A percentile compares a stretch with the other conserved stretches of the same genome.
Evolutionary conservation across 2,797 vertebrate genomes (phyloP).

Genomic region (Salmo trutta): DNA sequence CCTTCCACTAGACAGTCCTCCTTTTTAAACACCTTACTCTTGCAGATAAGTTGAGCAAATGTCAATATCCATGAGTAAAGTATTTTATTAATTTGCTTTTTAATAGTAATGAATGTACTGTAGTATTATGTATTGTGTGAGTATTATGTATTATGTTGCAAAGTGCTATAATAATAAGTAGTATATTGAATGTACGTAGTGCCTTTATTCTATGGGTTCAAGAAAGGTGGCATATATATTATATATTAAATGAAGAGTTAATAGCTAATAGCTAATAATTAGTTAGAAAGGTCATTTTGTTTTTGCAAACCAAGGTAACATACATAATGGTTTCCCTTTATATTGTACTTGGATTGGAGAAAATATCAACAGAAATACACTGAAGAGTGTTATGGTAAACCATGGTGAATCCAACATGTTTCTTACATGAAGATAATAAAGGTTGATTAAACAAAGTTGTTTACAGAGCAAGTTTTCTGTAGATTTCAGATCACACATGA

Average conservation of each 20-base stretch:
- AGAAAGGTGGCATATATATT: not conserved
- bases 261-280: not conserved
- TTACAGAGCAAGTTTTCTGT: conserved; percentile 19
- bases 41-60: not conserved
- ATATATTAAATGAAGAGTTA: not conserved
- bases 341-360: conserved; percentile 3
- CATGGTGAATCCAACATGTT: conserved; percentile 6
- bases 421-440: conserved; percentile 5
- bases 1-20: not conserved
- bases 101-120: not conserved
- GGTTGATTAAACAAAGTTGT: not conserved
- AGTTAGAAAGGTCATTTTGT: not conserved
- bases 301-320: conserved; percentile 27
- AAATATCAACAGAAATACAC: conserved; percentile 21
- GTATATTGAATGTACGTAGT: not conserved
- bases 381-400: conserved; percentile 13
- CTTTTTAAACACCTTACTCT: not conserved
- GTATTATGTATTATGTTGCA: too few species aligned
- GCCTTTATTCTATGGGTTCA: not conserved
- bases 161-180: not conserved
- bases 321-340: not conserved
- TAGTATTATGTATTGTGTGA: too few species aligned
- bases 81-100: not conserved
- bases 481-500: not conserved
- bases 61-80: not conserved